Conservation (phyloP, 2,797 vertebrate genomes). For the Heliangelus exortis region DNA sequence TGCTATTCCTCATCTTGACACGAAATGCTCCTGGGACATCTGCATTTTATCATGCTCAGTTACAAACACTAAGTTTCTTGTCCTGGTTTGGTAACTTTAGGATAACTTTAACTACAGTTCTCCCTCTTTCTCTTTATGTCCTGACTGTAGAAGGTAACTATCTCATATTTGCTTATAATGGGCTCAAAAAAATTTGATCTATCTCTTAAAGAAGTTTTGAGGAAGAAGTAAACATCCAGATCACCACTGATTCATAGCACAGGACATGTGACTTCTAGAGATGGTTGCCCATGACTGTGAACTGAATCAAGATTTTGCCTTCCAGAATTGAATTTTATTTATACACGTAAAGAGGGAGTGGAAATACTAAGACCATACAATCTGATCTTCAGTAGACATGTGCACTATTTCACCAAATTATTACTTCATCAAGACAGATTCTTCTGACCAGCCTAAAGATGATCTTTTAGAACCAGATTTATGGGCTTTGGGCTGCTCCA, state of each 20-base stretch:
- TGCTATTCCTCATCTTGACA: background rate
- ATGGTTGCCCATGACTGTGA: background rate
- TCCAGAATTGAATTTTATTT: background rate
- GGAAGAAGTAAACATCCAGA: background rate
- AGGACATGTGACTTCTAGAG: background rate
- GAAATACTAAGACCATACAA: background rate
- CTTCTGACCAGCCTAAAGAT: background rate
- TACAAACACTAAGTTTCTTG: background rate
- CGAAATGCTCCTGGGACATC: background rate
- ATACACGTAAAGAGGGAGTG: background rate
- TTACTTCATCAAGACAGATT: background rate
- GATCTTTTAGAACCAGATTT: background rate
- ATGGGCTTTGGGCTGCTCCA: background rate
- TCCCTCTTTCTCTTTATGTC: background rate
- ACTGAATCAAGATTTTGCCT: background rate
- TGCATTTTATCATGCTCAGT: background rate
- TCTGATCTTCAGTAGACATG: background rate
- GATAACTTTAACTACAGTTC: background rate
- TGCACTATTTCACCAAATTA: background rate
- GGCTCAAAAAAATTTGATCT: background rate
- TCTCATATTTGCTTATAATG: background rate
- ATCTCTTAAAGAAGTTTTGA: background rate
- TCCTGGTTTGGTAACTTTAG: background rate
- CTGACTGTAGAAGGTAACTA: background rate
- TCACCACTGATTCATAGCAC: background rate